Evolutionary conservation across 2,888 invertebrate species (phyloP).

Genomic region (Belgica antarctica): DNA sequence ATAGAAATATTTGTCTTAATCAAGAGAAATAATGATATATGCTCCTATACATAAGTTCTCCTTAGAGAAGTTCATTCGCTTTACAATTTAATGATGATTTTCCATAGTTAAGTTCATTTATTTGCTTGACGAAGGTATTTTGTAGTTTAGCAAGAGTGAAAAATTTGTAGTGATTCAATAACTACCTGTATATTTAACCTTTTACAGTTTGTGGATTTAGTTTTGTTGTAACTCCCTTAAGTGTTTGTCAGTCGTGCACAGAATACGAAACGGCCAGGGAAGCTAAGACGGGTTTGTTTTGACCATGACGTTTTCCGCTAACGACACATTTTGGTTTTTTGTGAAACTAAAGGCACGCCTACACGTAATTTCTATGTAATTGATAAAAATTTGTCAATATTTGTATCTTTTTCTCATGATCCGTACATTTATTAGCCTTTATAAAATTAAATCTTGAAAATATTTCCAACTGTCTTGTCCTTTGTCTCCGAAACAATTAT

Average conservation of each 20-base stretch:
- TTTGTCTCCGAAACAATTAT: slow-evolving; percentile 17
- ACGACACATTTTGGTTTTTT: not conserved
- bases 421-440: not conserved
- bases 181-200: not conserved
- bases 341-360: slow-evolving; percentile 31
- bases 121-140: not conserved
- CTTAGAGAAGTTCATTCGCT: not conserved
- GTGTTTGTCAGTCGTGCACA: too few species aligned
- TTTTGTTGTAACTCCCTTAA: too few species aligned
- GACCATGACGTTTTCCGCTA: too few species aligned
- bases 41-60: too few species aligned
- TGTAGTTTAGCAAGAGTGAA: not conserved
- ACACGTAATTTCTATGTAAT: slow-evolving; percentile 30
- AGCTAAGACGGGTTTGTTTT: too few species aligned
- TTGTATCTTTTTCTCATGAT: not conserved
- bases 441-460: not conserved
- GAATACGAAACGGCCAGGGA: too few species aligned
- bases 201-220: not conserved
- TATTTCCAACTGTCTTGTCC: not conserved
- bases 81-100: not conserved
- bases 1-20: too few species aligned
- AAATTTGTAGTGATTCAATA: not conserved
- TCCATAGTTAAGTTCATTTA: too few species aligned
- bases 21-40: slow-evolving; percentile 10
- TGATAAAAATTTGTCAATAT: slow-evolving; percentile 1